Percentiles rank a stretch among this genome's conserved stretches.
These are phyloP conservation scores for Cephus sareptanus DNA, from an alignment of 2,888 invertebrate genomes.

Conservation along the genomic window DNA sequence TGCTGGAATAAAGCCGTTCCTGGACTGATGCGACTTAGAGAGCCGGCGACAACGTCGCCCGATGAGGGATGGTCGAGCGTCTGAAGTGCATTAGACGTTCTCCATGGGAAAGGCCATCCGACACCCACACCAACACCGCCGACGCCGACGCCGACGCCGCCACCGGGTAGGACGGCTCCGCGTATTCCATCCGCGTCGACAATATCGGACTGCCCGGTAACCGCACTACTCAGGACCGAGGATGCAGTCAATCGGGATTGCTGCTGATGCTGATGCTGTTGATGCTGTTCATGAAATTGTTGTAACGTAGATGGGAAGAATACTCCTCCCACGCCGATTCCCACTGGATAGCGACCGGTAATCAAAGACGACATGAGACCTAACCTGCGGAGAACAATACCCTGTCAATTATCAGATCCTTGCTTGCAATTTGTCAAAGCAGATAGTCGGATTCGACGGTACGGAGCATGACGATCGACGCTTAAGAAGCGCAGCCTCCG, in stretches of 20 bases:
- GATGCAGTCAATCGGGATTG: constrained; percentile 57
- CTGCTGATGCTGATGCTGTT: constrained; percentile 59
- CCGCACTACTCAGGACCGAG: constrained; percentile 55
- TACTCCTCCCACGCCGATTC: constrained; percentile 58
- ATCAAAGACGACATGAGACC: constrained; percentile 61
- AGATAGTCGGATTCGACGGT: too few relatives aligned
- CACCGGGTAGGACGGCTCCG: constrained; percentile 47
- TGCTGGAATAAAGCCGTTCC: constrained; percentile 59
- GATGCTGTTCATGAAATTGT: constrained; percentile 58
- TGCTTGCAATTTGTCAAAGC: too few relatives aligned
- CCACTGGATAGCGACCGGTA: constrained; percentile 59
- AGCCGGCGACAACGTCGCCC: constrained; percentile 53
- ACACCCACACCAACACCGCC: constrained; percentile 18
- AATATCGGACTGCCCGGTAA: constrained; percentile 49
- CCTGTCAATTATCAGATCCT: too few relatives aligned
- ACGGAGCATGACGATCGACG: too few relatives aligned
- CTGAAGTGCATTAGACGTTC: constrained; percentile 57
- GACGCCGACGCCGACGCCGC: constrained; percentile 34
- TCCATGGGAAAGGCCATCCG: constrained; percentile 64
- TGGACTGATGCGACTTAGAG: constrained; percentile 59
- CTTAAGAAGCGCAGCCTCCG: too few relatives aligned
- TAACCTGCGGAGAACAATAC: constrained; percentile 40
- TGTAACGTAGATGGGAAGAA: constrained; percentile 61
- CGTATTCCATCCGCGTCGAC: constrained; percentile 51
- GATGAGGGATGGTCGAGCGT: constrained; percentile 59